Evolutionary conservation across 64 coral and sea anemone species (phyloP).

Genomic region (Dendronephthya gigantea): DNA sequence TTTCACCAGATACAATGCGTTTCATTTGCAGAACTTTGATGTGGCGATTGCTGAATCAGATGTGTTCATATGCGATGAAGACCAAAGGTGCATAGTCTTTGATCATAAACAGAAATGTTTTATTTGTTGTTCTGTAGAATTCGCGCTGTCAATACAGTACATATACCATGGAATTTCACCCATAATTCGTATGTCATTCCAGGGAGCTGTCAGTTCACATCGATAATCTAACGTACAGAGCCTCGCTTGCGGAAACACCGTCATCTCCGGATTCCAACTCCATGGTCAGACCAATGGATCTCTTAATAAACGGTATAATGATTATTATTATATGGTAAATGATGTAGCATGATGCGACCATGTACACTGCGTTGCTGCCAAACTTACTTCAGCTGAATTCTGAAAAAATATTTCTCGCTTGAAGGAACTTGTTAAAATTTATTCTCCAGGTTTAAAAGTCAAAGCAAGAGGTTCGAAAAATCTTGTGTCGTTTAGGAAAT

Average conservation of each 20-base stretch:
- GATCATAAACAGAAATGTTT: too few relatives aligned
- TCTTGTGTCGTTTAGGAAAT: not conserved
- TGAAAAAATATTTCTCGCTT: too few relatives aligned
- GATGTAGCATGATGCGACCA: too few relatives aligned
- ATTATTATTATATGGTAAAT: too few relatives aligned
- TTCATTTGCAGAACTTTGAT: not conserved
- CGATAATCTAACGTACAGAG: not conserved
- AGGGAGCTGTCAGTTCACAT: not conserved
- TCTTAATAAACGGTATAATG: not conserved
- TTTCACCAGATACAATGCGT: too few relatives aligned
- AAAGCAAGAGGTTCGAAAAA: not conserved
- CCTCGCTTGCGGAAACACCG: not conserved
- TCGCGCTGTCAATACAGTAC: too few relatives aligned
- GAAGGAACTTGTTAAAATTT: not conserved
- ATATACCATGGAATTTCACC: not conserved
- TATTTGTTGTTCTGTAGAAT: too few relatives aligned
- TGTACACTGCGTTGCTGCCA: too few relatives aligned
- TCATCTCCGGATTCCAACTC: not conserved
- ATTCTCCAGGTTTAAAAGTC: not conserved
- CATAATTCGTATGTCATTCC: not conserved
- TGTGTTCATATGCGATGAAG: not conserved
- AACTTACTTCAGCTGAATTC: too few relatives aligned
- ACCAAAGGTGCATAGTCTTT: not conserved
- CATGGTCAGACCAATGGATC: not conserved
- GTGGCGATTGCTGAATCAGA: not conserved